These are phyloP conservation scores for Tachuris rubrigastra DNA, from an alignment of 2,113 vertebrate species.

Conservation along the genomic window DNA sequence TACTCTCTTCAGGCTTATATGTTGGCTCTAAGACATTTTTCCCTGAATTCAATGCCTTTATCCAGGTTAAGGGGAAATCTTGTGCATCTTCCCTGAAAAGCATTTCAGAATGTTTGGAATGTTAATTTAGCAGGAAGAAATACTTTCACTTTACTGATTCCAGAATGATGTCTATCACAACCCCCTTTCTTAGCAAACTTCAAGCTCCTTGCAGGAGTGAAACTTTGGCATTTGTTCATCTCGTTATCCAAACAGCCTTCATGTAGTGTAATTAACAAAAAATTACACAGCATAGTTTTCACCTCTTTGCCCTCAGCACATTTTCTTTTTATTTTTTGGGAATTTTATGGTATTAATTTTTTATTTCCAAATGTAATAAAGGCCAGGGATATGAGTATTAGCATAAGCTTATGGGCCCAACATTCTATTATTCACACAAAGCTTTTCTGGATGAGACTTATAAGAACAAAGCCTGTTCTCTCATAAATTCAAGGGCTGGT, in stretches of 20 bases:
- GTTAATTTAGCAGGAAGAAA: not conserved
- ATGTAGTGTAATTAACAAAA: not conserved
- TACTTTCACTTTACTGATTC: not conserved
- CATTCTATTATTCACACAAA: slow-evolving; percentile 33
- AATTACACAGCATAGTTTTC: not conserved
- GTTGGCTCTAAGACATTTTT: not conserved
- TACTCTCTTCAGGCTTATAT: not conserved
- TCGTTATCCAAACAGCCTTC: not conserved
- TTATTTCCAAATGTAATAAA: slow-evolving; percentile 34
- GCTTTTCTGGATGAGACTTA: slow-evolving; percentile 20
- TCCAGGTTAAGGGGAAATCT: not conserved
- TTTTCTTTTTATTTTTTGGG: not conserved
- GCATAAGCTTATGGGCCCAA: slow-evolving; percentile 16
- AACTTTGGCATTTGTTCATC: not conserved
- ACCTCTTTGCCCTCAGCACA: not conserved
- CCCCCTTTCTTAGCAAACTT: not conserved
- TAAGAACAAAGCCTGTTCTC: slow-evolving; percentile 14
- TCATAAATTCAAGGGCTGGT: not conserved
- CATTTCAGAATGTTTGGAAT: not conserved
- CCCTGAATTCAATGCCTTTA: not conserved
- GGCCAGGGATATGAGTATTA: not conserved
- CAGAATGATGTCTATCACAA: not conserved
- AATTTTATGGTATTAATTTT: not conserved
- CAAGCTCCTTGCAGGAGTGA: not conserved
- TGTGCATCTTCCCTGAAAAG: not conserved